Base-by-base conservation (phyloP, 2,113 vertebrate species). In the Cichladusa arquata region DNA sequence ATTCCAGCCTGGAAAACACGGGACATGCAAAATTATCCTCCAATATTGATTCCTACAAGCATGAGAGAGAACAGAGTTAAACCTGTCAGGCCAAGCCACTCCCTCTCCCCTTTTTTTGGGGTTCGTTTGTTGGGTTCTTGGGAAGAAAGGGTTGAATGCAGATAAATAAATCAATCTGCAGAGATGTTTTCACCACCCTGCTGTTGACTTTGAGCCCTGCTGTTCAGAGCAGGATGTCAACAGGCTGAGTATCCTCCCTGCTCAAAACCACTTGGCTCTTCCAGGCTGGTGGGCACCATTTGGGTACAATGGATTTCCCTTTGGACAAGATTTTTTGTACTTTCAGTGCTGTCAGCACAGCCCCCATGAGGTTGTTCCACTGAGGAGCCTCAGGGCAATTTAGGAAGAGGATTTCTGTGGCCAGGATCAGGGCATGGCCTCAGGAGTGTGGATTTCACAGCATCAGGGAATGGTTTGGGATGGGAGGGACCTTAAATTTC, bases 191-290 rank as follows among this genome's bases (percentile, higher is more conserved):
- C 86, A 60, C 34, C 51, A 4, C 8, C 2, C 14, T 62, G 42
- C 45, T 91, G 86, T 92, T 95, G 94, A 94, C 78, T 93, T 90
- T 67, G 90, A 64, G 77, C 53, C 62, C 57, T 71, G 3, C 31
- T 83, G 66, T 57, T 73, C 57, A 23, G 87, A 92, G 86, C 56
- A 65, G 38, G 66, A 61, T 0, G 2, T 93, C 93, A 83, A 19
- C 47, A 73, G 58, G 20, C 67, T 19, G 36, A 42, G 33, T 50
- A 79, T 87, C 18, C 88, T 23, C 53, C 6, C 56, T 71, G 62
- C 64, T 78, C 48, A 31, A 73, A 94, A 93, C 44, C 82, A 86
- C 23, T 33, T 29, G 0, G 54, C 82, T 92, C 66, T 86, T 90
- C 91, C 60, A 17, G 83, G 86, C 33, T 50, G 74, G 83, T 48